phyloP scores from a whole-genome alignment of 2,888 invertebrate species.

The Brenthis hecate region DNA sequence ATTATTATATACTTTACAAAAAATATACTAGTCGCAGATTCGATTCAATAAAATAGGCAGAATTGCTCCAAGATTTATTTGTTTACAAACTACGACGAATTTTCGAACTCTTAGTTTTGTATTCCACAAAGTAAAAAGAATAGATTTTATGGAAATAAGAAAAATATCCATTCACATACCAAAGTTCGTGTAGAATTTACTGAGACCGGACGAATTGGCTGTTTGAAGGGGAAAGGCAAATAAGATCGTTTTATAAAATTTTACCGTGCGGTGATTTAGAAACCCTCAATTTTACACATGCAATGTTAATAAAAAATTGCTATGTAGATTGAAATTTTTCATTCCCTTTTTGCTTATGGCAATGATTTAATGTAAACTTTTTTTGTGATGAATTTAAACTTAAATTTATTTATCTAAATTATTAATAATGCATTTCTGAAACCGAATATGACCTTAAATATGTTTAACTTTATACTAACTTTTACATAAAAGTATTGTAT shows the following conservation, averaged over 20 bases:
- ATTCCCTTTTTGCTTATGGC: no score
- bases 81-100: conserved; percentile 17
- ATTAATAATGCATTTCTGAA: no score
- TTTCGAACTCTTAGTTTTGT: conserved; percentile 15
- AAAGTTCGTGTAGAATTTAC: conserved; percentile 5
- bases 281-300: neutral
- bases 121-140: conserved; percentile 19
- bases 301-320: neutral
- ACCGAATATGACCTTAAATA: no score
- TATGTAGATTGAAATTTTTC: neutral
- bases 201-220: conserved; percentile 1
- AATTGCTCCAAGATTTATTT: conserved; percentile 28
- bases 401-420: no score
- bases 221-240: conserved; percentile 5
- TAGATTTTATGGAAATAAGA: conserved; percentile 8
- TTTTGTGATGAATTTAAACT: no score
- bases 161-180: conserved; percentile 7
- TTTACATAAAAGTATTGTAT: no score
- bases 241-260: conserved; percentile 2
- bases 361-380: no score
- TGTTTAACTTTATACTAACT: no score
- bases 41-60: conserved; percentile 4
- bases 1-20: no score
- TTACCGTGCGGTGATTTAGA: conserved; percentile 4
- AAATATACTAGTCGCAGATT: neutral